Evolutionary conservation across 2,797 vertebrate genomes (phyloP), one percentile per base, ranked within the genome.

Genomic region (Channa striata): DNA sequence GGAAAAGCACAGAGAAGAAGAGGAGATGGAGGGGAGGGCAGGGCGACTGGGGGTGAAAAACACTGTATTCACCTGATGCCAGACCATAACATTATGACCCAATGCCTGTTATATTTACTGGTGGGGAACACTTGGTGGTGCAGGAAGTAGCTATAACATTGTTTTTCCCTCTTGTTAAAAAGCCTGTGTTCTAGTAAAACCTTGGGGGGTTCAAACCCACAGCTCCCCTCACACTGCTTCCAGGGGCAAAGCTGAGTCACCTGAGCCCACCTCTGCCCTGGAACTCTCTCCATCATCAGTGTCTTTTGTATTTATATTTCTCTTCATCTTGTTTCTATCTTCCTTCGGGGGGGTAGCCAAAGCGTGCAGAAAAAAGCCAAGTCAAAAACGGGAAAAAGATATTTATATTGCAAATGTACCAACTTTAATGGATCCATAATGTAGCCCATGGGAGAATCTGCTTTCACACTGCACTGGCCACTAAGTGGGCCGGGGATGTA

Each of bases 171-270:
- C 89, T 88, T 81, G 88, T 93, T 92, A 93, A 93, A 91, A 92
- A 89, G 86, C 85, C 88, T 87, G 89, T 88, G 89, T 89, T 93
- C 92, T 93, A 91, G 90, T 94, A 94, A 93, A 94, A 93, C 92
- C 80, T 89, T 90, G 70, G 90, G 89, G 89, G 89, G 85, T 86
- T 88, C 76, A 80, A 90, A 89, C 88, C 89, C 86, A 78, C 87
- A 88, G 86, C 87, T 90, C 88, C 82, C 84, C 87, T 89, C 91
- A 59, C 79, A 90, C 84, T 80, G 82, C 87, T 92, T 91, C 84
- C 89, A 91, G 85, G 80, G 86, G 93, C 90, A 93, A 93, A 91
- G 91, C 89, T 95, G 91, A 95, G 93, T 95, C 94, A 94, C 92
- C 89, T 92, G 81, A 93, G 75, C 79, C 81, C 57, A 61, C 82